A percentile compares a stretch with the other conserved stretches of the same genome.
phyloP scores from a whole-genome alignment of 2,888 invertebrate species.

The Alsophila aescularia region DNA sequence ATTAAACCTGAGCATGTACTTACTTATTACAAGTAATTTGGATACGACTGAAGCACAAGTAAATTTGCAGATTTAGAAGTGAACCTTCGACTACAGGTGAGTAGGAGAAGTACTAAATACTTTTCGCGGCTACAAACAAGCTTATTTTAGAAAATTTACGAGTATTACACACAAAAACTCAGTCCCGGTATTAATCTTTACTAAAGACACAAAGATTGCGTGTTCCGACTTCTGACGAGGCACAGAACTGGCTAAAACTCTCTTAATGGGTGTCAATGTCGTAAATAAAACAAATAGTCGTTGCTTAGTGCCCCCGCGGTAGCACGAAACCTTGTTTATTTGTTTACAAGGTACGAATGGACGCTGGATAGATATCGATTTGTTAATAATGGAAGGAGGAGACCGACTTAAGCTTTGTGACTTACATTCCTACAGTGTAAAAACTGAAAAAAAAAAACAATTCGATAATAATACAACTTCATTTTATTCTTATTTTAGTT shows the following conservation, averaged over 20 bases:
- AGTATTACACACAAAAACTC: too few relatives aligned
- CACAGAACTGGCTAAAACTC: slow-evolving; percentile 18
- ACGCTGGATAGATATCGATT: slow-evolving; percentile 7
- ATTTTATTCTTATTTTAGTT: too few relatives aligned
- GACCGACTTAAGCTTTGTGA: not conserved
- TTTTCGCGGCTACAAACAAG: too few relatives aligned
- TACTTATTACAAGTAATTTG: too few relatives aligned
- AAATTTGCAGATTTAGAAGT: too few relatives aligned
- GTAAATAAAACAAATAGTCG: slow-evolving; percentile 32
- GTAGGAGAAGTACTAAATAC: too few relatives aligned
- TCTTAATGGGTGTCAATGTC: slow-evolving; percentile 29
- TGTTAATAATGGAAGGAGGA: slow-evolving; percentile 1
- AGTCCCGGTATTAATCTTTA: not conserved
- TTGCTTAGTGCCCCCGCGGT: slow-evolving; percentile 26
- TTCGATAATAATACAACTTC: too few relatives aligned
- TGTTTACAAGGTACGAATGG: slow-evolving; percentile 25
- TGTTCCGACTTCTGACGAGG: slow-evolving; percentile 9
- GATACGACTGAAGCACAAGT: too few relatives aligned
- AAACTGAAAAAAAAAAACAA: too few relatives aligned
- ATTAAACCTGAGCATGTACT: too few relatives aligned
- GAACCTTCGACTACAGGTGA: too few relatives aligned
- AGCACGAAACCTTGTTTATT: slow-evolving; percentile 26
- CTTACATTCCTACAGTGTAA: not conserved
- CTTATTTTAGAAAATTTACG: not conserved
- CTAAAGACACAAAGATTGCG: slow-evolving; percentile 17